Evolutionary conservation across 2,797 vertebrate species (phyloP).

Genomic region (Forpus xanthops): DNA sequence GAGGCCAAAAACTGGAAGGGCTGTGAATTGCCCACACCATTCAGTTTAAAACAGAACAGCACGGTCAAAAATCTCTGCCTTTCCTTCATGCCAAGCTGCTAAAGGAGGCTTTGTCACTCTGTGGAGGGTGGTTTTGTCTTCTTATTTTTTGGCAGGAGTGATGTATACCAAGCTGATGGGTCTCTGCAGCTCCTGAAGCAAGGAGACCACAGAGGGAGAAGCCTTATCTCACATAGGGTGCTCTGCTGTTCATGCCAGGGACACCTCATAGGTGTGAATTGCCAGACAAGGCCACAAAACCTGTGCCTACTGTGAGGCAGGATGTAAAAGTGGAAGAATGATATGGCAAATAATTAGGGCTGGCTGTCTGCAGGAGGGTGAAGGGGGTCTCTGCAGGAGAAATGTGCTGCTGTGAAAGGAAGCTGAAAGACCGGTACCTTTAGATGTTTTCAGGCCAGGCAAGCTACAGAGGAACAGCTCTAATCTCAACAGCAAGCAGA

Average conservation of each 20-base stretch:
- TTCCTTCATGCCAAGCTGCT: background rate
- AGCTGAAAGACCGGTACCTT: background rate
- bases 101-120: background rate
- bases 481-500: background rate
- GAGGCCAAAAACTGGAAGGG: background rate
- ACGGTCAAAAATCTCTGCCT: background rate
- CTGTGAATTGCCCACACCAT: background rate
- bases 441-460: background rate
- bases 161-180: background rate
- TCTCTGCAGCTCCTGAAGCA: background rate
- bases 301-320: background rate
- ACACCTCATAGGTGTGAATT: background rate
- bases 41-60: constrained; percentile 3
- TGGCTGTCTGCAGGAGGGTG: background rate
- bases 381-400: background rate
- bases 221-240: background rate
- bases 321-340: background rate
- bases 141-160: background rate
- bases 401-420: background rate
- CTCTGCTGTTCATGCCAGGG: background rate
- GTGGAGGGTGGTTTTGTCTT: background rate
- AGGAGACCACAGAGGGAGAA: background rate
- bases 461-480: background rate
- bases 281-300: background rate
- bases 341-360: background rate